Conservation (phyloP, 2,113 vertebrate species). For the Carassius carassius region DNA sequence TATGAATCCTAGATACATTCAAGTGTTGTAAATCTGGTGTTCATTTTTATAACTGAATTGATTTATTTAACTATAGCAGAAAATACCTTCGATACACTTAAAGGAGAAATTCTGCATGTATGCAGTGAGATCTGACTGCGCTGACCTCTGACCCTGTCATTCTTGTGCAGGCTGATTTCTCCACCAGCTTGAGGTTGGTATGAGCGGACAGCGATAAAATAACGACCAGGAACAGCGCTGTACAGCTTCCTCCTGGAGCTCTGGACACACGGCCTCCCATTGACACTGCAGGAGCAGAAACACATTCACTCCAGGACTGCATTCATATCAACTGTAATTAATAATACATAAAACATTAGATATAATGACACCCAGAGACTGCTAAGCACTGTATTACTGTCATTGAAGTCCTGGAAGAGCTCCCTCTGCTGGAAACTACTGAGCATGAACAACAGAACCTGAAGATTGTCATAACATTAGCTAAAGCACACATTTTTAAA, state of each 20-base stretch:
- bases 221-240: constrained; percentile 91
- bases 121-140: neutral
- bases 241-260: constrained; percentile 91
- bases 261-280: constrained; percentile 76
- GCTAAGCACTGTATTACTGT: neutral
- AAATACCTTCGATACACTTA: too few species aligned
- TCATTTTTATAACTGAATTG: too few species aligned
- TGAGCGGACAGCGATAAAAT: constrained; percentile 87
- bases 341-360: too few species aligned
- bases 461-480: too few species aligned
- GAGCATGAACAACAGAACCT: too few species aligned
- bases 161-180: constrained; percentile 91
- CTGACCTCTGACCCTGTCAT: constrained; percentile 94
- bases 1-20: too few species aligned
- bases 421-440: neutral
- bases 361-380: neutral
- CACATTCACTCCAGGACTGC: neutral
- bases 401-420: neutral
- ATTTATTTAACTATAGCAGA: too few species aligned
- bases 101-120: neutral
- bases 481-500: too few species aligned
- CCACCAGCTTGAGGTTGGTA: constrained; percentile 90
- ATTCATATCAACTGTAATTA: too few species aligned
- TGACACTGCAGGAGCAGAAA: constrained; percentile 67
- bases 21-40: too few species aligned